phyloP scores from a whole-genome alignment of 30 jellyfish, hydroid and myxozoan species.

The Calvadosia cruxmelitensis region DNA sequence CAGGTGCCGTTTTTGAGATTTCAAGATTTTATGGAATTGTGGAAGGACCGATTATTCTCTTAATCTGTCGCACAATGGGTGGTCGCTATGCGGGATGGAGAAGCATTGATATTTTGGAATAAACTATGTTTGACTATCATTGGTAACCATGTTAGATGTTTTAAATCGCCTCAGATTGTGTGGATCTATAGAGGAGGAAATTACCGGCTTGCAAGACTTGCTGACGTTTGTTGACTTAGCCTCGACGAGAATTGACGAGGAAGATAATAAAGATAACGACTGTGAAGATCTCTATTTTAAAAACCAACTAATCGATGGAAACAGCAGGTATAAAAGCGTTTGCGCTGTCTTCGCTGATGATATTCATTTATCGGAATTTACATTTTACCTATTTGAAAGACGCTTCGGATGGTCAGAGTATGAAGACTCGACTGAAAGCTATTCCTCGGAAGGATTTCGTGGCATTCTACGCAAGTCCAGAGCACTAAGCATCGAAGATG shows the following conservation, averaged over 20 bases:
- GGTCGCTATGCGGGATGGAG: no score
- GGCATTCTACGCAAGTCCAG: neutral
- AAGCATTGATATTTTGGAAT: no score
- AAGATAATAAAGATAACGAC: neutral
- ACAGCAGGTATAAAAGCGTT: neutral
- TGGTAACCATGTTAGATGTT: no score
- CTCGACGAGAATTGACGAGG: neutral
- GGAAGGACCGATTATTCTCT: no score
- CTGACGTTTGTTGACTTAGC: no score
- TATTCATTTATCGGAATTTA: conserved; percentile 4
- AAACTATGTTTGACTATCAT: no score
- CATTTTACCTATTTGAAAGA: conserved; percentile 31
- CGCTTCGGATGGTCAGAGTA: conserved; percentile 68
- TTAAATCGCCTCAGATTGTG: neutral
- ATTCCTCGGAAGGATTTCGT: neutral
- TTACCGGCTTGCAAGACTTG: neutral
- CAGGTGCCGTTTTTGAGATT: no score
- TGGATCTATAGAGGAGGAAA: neutral
- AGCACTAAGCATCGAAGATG: neutral
- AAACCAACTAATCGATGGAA: neutral
- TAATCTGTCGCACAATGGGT: no score
- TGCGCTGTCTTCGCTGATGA: conserved; percentile 5
- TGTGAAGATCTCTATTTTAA: neutral
- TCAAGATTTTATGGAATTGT: no score
- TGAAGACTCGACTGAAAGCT: neutral